Conservation (phyloP, 2,888 invertebrate species). For the Hydraecia micacea region DNA sequence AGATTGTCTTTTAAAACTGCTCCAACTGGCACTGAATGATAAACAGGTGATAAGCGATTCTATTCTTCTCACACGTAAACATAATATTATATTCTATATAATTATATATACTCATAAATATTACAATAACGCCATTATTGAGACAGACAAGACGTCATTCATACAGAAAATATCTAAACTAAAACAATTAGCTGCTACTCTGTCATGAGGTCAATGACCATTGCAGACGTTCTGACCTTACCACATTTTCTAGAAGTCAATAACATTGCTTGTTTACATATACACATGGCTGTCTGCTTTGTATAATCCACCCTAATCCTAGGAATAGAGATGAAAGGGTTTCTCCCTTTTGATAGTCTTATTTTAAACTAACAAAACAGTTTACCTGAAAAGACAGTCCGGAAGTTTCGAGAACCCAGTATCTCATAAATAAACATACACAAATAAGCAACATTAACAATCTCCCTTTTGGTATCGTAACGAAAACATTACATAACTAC, state of each 20-base stretch:
- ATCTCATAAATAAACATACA: slow-evolving; percentile 18
- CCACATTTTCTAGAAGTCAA: slow-evolving; percentile 39
- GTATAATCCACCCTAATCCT: slow-evolving; percentile 6
- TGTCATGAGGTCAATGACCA: slow-evolving; percentile 40
- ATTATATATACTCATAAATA: not conserved
- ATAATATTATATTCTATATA: not conserved
- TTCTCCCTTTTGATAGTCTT: not conserved
- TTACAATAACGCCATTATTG: slow-evolving; percentile 1
- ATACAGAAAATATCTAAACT: slow-evolving; percentile 32
- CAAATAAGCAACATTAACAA: slow-evolving; percentile 1
- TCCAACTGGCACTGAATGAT: slow-evolving; percentile 23
- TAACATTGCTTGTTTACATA: slow-evolving; percentile 32
- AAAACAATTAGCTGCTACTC: slow-evolving; percentile 17
- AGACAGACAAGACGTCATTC: slow-evolving; percentile 4
- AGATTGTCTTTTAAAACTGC: slow-evolving; percentile 10
- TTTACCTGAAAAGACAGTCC: not conserved
- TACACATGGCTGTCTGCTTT: not conserved
- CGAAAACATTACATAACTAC: slow-evolving; percentile 17
- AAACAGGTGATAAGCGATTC: slow-evolving; percentile 19
- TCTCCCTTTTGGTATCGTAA: slow-evolving; percentile 1
- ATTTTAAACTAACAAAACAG: slow-evolving; percentile 8
- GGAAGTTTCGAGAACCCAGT: not conserved
- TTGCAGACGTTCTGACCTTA: slow-evolving; percentile 42
- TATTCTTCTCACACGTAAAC: slow-evolving; percentile 9
- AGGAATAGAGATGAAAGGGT: slow-evolving; percentile 11